Base-by-base conservation (phyloP, 2,797 vertebrate genomes). In the Zenarchopterus dispar region DNA sequence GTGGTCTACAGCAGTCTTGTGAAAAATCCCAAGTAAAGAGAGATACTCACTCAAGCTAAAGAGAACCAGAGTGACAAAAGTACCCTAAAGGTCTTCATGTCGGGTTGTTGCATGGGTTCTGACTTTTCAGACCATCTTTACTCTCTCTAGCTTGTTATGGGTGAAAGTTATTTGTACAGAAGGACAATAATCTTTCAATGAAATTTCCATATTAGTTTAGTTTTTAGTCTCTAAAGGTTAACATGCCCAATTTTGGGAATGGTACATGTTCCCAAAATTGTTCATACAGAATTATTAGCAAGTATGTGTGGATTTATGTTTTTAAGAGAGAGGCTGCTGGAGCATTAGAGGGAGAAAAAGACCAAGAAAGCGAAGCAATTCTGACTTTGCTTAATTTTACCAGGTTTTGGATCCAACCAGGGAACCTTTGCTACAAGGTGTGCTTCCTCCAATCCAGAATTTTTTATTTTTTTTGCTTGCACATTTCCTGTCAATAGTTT, bases 351-450 rank as follows among this genome's bases (percentile, higher is more conserved):
- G 43, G 5, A 22, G 15, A 48, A 13, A 61, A 6, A 33, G 54
- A 33, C 26, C 2, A 41, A 23, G 16, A 42, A 45, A 50, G 19
- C 50, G 24, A 50, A 55, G 44, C 17, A 39, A 66, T 82, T 84
- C 73, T 91, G 65, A 91, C 78, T 73, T 84, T 64, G 84, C 85
- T 93, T 87, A 87, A 84, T 94, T 89, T 90, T 82, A 91, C 88
- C 91, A 95, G 94, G 94, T 95, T 31, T 93, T 88, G 94, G 95
- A 96, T 80, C 93, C 91, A 56, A 86, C 91, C 89, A 93, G 91
- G 93, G 92, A 94, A 84, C 94, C 93, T 89, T 94, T 96, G 86
- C 88, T 95, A 69, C 80, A 92, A 96, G 95, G 95, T 95, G 90
- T 94, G 93, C 85, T 85, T 75, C 70, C 50, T 56, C 56, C 43